A percentile compares a stretch with the other conserved stretches of the same genome.
phyloP scores from a whole-genome alignment of 2,113 vertebrate species.

The Brachyhypopomus occidentalis region DNA sequence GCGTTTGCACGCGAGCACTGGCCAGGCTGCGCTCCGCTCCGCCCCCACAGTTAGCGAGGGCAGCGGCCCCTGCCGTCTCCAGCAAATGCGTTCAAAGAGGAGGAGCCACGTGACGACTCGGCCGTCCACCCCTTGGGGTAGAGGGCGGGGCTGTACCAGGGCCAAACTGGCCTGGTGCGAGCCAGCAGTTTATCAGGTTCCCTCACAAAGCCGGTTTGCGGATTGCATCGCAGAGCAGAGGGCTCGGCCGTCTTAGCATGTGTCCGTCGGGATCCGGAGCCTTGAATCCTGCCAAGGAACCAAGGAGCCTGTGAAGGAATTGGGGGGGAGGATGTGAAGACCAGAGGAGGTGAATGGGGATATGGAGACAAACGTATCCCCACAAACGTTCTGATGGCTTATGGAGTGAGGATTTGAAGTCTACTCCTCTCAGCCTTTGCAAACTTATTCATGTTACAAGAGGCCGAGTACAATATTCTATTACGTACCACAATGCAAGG shows the following conservation, averaged over 20 bases:
- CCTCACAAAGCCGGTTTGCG: slow-evolving; percentile 74
- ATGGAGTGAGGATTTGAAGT: slow-evolving; percentile 39
- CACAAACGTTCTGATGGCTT: slow-evolving; percentile 29
- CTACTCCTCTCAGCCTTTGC: slow-evolving; percentile 14
- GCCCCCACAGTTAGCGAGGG: slow-evolving; percentile 55
- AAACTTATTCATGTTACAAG: slow-evolving; percentile 30
- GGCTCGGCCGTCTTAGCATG: slow-evolving; percentile 61
- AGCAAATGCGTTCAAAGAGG: slow-evolving; percentile 62
- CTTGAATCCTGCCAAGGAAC: slow-evolving; percentile 57
- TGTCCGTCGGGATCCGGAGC: slow-evolving; percentile 54
- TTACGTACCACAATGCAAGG: background rate
- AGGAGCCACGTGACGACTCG: slow-evolving; percentile 33
- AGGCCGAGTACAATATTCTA: background rate
- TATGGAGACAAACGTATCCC: slow-evolving; percentile 25
- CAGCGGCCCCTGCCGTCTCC: slow-evolving; percentile 55
- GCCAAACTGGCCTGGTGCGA: slow-evolving; percentile 54
- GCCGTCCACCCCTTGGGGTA: too few species aligned
- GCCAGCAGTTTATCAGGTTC: slow-evolving; percentile 69
- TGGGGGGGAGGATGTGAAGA: background rate
- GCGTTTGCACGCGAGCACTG: background rate
- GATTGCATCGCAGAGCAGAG: slow-evolving; percentile 63
- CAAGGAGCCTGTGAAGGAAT: slow-evolving; percentile 8
- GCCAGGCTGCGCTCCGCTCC: slow-evolving; percentile 13
- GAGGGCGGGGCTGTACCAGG: slow-evolving; percentile 1
- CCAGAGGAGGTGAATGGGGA: slow-evolving; percentile 4